Percentiles rank a stretch among this genome's conserved stretches.
These are phyloP conservation scores for Philhelius pedissequus DNA, from an alignment of 2,888 invertebrate species.

Conservation along the genomic window DNA sequence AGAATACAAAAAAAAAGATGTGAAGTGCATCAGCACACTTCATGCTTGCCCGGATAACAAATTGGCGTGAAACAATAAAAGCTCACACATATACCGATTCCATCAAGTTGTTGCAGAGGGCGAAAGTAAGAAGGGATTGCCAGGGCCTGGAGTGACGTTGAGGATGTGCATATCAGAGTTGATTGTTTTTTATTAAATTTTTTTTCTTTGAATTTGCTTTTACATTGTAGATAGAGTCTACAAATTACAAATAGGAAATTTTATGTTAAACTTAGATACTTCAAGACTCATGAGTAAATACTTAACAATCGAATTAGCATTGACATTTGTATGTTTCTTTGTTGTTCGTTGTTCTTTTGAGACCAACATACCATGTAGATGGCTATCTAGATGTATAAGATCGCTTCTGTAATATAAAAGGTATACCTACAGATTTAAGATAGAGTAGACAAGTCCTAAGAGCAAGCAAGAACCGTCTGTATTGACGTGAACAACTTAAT, in stretches of 20 bases:
- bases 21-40: constrained; percentile 56
- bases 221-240: background rate
- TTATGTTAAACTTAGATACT: background rate
- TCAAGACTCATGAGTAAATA: too few relatives aligned
- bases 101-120: background rate
- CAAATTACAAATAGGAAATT: constrained; percentile 50
- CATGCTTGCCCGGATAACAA: constrained; percentile 39
- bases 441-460: too few relatives aligned
- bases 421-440: background rate
- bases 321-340: constrained; percentile 49
- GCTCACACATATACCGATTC: constrained; percentile 38
- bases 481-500: constrained; percentile 23
- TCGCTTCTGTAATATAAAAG: background rate
- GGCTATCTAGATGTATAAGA: constrained; percentile 6
- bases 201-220: constrained; percentile 14
- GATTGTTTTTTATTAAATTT: constrained; percentile 44
- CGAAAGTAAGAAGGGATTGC: background rate
- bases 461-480: background rate
- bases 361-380: background rate
- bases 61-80: constrained; percentile 56
- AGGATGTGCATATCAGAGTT: background rate
- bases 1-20: constrained; percentile 55
- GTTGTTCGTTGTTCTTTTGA: constrained; percentile 8
- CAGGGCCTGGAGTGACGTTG: background rate
- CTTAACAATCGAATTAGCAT: constrained; percentile 27